Percentiles rank a stretch among this genome's conserved stretches.
phyloP scores from a whole-genome alignment of 2,797 vertebrate genomes.

The Trachurus trachurus region DNA sequence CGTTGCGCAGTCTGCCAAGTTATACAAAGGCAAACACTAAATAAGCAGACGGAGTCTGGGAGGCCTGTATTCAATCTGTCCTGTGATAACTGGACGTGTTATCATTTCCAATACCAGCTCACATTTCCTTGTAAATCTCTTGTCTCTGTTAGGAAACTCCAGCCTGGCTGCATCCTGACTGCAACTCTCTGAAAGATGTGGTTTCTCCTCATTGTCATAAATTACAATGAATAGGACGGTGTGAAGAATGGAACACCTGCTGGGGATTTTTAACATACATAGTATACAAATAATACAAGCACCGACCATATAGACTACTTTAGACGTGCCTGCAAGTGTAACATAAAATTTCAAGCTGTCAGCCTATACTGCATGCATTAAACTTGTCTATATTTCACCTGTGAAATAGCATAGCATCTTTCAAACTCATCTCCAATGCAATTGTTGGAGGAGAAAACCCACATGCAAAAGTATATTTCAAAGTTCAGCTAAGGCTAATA shows the following conservation, averaged over 20 bases:
- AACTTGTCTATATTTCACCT: constrained; percentile 8
- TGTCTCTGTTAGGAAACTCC: constrained; percentile 56
- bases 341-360: constrained; percentile 34
- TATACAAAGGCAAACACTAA: constrained; percentile 67
- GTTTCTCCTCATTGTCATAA: constrained; percentile 42
- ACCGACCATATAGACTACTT: constrained; percentile 7
- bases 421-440: background rate
- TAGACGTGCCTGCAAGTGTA: background rate
- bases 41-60: constrained; percentile 65
- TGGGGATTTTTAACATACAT: constrained; percentile 18
- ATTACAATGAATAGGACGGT: constrained; percentile 42
- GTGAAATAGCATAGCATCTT: background rate
- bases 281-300: constrained; percentile 12
- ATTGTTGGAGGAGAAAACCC: too few species aligned
- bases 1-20: constrained; percentile 63
- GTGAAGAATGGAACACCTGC: constrained; percentile 42
- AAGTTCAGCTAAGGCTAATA: background rate
- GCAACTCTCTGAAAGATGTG: constrained; percentile 18
- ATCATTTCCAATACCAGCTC: constrained; percentile 49
- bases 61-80: constrained; percentile 54
- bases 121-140: constrained; percentile 49
- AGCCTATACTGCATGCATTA: constrained; percentile 15
- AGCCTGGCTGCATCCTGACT: constrained; percentile 14
- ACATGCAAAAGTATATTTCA: background rate
- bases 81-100: constrained; percentile 58